Evolutionary conservation across 1,140 invertebrate genomes (phyloP), one percentile per base, ranked within the genome.

Genomic region (Listronotus oregonensis): DNA sequence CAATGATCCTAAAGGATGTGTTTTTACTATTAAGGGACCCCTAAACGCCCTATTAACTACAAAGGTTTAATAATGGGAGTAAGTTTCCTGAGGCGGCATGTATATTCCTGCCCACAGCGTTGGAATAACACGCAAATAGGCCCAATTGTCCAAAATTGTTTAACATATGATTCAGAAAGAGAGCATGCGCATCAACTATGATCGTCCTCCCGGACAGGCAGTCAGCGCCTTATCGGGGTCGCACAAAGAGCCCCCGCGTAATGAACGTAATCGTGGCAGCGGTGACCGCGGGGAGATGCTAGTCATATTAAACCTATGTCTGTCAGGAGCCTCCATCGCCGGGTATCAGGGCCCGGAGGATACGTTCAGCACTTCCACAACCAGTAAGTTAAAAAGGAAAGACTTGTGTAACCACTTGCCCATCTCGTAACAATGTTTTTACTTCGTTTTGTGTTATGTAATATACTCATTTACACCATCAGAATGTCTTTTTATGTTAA

Each of bases 241-340:
- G 73, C 73, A 75, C 58, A 46, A 70, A 70, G 71, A 21, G 21
- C 73, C 73, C 71, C 64, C 74, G 74, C 73, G 75, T 74, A 49
- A 75, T 75, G 74, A 71, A 40, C 66, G 60, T 52, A 60, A 70
- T 72, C 74, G 74, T 67, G 70, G 64, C 65, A 72, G 68, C 64
- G 68, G 73, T 75, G 71, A 73, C 71, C 64, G 50, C 49, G 70
- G 68, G 75, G 77, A 72, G 69, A 78, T 78, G 75, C 75, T 75
- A 78, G 77, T 76, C 67, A 73, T 69, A 66, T 71, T 69, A 69
- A 73, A 76, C 75, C 69, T 78, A 79, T 79, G 78, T 79, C 78
- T 77, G 75, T 79, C 75, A 76, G 77, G 73, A 79, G 78, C 72
- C 75, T 79, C 69, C 78, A 78, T 72, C 74, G 78, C 71, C 78